Conservation (phyloP, 2,888 invertebrate genomes). For the Onthophagus sagittarius region DNA sequence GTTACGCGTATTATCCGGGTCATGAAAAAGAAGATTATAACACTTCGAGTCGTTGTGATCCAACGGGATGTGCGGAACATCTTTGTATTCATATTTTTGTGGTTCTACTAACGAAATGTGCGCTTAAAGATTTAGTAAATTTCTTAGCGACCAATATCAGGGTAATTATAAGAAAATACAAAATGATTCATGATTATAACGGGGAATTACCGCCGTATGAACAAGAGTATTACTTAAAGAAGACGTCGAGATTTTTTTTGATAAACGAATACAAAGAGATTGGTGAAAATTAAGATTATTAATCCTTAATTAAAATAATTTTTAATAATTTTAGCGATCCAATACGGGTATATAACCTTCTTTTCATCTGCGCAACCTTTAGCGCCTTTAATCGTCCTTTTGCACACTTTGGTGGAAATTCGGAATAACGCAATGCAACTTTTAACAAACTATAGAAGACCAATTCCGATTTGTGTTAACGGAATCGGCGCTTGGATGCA, state of each 20-base stretch:
- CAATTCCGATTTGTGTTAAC: conserved; percentile 31
- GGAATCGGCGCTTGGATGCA: conserved; percentile 40
- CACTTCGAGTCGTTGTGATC: conserved; percentile 16
- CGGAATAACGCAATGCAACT: conserved; percentile 65
- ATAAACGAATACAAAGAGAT: conserved; percentile 42
- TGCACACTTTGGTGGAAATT: conserved; percentile 90
- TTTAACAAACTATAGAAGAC: conserved; percentile 32
- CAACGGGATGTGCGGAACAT: conserved; percentile 21
- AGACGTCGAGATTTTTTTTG: conserved; percentile 39
- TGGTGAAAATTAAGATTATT: too few relatives aligned
- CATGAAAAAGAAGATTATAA: neutral
- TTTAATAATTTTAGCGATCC: conserved; percentile 62
- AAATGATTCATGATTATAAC: neutral
- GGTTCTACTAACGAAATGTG: neutral
- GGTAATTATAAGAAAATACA: neutral
- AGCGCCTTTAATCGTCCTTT: conserved; percentile 84
- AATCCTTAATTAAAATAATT: neutral
- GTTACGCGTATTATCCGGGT: neutral
- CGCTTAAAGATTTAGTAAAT: neutral
- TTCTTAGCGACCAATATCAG: neutral
- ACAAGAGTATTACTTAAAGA: conserved; percentile 40
- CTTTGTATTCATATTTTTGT: conserved; percentile 16
- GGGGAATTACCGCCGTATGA: conserved; percentile 42
- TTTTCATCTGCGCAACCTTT: conserved; percentile 93
- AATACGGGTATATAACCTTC: conserved; percentile 91